A percentile compares a stretch with the other conserved stretches of the same genome.
Evolutionary conservation across 2,797 vertebrate species (phyloP).

Genomic region (Thripadectes ignobilis): DNA sequence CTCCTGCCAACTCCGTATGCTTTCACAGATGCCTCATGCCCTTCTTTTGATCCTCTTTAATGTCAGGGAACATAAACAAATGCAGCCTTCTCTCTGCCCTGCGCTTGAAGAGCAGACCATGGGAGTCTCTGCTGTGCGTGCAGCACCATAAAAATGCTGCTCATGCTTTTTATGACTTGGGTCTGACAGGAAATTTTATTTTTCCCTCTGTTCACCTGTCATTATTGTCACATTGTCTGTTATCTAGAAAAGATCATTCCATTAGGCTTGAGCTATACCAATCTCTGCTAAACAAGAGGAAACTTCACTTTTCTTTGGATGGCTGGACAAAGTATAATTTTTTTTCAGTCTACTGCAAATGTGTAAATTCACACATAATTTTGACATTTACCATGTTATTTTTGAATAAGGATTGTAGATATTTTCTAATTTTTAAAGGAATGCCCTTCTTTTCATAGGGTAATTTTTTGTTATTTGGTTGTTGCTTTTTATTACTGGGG

Average conservation of each 20-base stretch:
- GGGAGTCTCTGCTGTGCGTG: not conserved
- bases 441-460: not conserved
- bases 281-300: not conserved
- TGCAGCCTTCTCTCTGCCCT: not conserved
- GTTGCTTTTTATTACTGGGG: rapidly evolving
- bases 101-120: rapidly evolving
- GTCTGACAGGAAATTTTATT: not conserved
- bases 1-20: not conserved
- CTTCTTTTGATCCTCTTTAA: not conserved
- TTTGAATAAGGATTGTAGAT: not conserved
- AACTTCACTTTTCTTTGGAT: not conserved
- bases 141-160: not conserved
- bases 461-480: not conserved
- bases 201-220: not conserved
- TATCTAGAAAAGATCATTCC: not conserved
- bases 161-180: not conserved
- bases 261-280: not conserved
- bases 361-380: not conserved
- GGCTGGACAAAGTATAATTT: not conserved
- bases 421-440: not conserved
- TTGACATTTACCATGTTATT: not conserved
- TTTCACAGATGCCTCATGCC: not conserved
- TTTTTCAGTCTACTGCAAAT: not conserved
- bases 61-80: not conserved
- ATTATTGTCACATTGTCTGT: not conserved